These are phyloP conservation scores for Ailuropoda melanoleuca DNA, from an alignment of 2,113 vertebrate genomes.

Conservation along the genomic window DNA sequence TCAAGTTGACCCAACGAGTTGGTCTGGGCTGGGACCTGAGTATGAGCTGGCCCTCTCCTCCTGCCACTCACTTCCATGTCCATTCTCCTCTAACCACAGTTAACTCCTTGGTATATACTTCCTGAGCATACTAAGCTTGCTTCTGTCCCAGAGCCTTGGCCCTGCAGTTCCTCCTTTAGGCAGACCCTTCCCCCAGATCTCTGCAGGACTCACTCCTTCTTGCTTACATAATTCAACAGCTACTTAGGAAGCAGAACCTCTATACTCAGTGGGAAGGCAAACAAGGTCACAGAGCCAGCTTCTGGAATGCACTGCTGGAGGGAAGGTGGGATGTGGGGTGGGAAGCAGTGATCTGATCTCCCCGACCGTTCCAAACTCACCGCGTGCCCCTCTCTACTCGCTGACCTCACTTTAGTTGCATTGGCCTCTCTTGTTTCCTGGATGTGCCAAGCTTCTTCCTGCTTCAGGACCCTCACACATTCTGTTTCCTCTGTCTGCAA, in stretches of 20 bases:
- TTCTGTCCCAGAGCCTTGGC: background rate
- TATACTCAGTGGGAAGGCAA: background rate
- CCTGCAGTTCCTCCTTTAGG: background rate
- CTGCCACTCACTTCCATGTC: background rate
- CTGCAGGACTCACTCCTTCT: background rate
- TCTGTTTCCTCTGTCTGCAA: background rate
- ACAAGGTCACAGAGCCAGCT: background rate
- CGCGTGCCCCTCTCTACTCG: background rate
- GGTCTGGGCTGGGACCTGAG: background rate
- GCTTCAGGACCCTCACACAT: background rate
- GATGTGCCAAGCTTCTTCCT: background rate
- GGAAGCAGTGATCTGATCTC: background rate
- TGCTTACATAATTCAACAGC: background rate
- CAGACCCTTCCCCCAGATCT: background rate
- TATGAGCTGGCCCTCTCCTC: background rate
- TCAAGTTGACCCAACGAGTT: background rate
- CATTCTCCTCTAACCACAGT: background rate
- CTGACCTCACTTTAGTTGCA: background rate
- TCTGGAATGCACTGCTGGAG: background rate
- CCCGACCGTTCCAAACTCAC: background rate
- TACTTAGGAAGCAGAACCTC: background rate
- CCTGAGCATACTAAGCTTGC: background rate
- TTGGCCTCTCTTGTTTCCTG: background rate
- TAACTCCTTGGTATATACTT: background rate
- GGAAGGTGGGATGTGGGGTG: background rate